Evolutionary conservation across 2,797 vertebrate species (phyloP).

Genomic region (Lophotriccus pileatus): DNA sequence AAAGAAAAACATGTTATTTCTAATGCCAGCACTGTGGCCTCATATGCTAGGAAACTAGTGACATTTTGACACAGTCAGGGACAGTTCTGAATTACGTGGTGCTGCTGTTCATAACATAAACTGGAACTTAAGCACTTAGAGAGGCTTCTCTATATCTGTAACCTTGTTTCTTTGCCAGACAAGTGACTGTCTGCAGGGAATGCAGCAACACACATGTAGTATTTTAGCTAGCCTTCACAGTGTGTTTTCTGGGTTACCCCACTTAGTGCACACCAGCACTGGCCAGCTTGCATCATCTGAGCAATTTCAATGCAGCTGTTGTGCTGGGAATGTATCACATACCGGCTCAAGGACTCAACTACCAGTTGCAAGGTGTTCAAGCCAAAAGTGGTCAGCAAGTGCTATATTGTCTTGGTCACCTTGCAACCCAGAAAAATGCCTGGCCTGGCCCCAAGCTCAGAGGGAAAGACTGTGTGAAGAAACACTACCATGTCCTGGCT

Average conservation of each 20-base stretch:
- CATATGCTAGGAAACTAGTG: conserved; percentile 49
- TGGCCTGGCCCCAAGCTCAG: neutral
- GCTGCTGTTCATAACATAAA: conserved; percentile 48
- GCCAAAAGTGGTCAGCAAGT: neutral
- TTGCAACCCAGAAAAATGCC: neutral
- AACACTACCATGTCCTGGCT: neutral
- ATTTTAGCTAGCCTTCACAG: neutral
- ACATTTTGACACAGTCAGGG: conserved; percentile 62
- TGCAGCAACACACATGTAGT: neutral
- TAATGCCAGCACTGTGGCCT: conserved; percentile 48
- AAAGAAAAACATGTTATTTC: conserved; percentile 60
- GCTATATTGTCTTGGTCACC: neutral
- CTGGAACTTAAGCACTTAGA: conserved; percentile 42
- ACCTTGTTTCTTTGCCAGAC: conserved; percentile 48
- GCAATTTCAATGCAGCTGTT: neutral
- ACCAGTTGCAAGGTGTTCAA: neutral
- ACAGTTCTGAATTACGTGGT: conserved; percentile 47
- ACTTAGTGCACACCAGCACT: neutral
- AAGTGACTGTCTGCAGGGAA: conserved; percentile 36
- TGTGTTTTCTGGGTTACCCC: neutral
- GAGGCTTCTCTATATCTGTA: conserved; percentile 34
- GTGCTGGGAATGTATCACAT: accelerated
- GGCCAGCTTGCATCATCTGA: neutral
- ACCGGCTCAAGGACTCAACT: neutral
- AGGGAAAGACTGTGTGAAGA: neutral